A percentile compares a stretch with the other conserved stretches of the same genome.
These are phyloP conservation scores for Vireo griseus DNA, from an alignment of 2,797 vertebrate species.

Conservation along the genomic window DNA sequence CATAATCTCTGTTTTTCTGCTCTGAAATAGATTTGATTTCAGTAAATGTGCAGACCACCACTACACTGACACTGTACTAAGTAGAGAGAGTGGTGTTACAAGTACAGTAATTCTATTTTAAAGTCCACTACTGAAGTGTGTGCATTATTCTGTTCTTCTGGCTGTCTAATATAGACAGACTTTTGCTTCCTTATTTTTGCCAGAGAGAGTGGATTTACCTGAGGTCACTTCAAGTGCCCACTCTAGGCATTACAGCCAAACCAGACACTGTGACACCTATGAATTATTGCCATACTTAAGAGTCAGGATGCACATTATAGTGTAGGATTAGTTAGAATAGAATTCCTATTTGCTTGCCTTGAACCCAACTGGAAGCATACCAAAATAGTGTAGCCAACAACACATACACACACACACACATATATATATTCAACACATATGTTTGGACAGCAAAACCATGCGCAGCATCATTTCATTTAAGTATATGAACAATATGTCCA, in stretches of 20 bases:
- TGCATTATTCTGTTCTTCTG: background rate
- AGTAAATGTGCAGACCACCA: background rate
- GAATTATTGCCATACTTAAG: background rate
- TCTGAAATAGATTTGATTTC: conserved; percentile 18
- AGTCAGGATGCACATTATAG: background rate
- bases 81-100: background rate
- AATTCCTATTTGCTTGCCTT: background rate
- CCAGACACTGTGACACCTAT: background rate
- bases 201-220: background rate
- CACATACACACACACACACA: too few species aligned
- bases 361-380: background rate
- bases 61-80: background rate
- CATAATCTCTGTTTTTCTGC: conserved; percentile 14
- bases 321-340: background rate
- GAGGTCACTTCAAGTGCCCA: background rate
- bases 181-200: background rate
- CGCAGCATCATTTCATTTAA: background rate
- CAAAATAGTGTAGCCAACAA: background rate
- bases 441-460: background rate
- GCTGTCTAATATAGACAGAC: background rate
- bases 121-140: background rate
- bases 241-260: background rate
- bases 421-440: background rate
- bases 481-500: background rate
- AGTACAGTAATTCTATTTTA: background rate